Evolutionary conservation across 1,140 invertebrate species (phyloP).

Genomic region (Brachionus manjavacas): DNA sequence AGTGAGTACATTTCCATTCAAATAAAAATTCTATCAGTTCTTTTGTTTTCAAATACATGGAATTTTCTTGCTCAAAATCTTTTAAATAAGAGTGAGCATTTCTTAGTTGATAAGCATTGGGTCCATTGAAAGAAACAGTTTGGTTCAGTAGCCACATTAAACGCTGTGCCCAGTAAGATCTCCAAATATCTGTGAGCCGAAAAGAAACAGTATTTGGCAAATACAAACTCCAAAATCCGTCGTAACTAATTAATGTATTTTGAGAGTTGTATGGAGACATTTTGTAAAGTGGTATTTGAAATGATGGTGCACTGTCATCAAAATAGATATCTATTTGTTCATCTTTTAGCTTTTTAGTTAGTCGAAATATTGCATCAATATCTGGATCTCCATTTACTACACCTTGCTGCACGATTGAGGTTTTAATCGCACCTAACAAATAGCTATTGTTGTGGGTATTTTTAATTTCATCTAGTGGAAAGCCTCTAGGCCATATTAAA

Average conservation of each 20-base stretch:
- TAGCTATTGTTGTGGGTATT: slow-evolving; percentile 17
- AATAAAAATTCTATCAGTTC: slow-evolving; percentile 44
- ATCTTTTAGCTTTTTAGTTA: slow-evolving; percentile 45
- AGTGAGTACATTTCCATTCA: slow-evolving; percentile 46
- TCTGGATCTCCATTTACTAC: slow-evolving; percentile 53
- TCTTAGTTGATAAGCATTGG: slow-evolving; percentile 46
- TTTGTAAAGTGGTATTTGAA: slow-evolving; percentile 46
- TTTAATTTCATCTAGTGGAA: not conserved
- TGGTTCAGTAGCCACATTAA: slow-evolving; percentile 48
- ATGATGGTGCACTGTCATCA: slow-evolving; percentile 45
- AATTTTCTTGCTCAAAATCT: slow-evolving; percentile 46
- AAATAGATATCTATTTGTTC: slow-evolving; percentile 45
- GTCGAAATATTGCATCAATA: slow-evolving; percentile 51
- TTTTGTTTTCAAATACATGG: slow-evolving; percentile 46
- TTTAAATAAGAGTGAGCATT: slow-evolving; percentile 45
- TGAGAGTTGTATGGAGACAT: slow-evolving; percentile 51
- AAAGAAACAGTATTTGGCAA: slow-evolving; percentile 48
- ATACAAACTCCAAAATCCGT: slow-evolving; percentile 50
- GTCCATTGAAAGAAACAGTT: slow-evolving; percentile 46
- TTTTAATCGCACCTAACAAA: not conserved
- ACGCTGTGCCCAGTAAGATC: slow-evolving; percentile 50
- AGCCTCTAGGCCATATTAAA: not conserved
- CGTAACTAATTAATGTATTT: slow-evolving; percentile 50
- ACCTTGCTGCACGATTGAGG: slow-evolving; percentile 50
- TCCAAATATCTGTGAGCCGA: slow-evolving; percentile 50